phyloP scores from a whole-genome alignment of 2,888 invertebrate species.

The Choristoneura rosaceana region DNA sequence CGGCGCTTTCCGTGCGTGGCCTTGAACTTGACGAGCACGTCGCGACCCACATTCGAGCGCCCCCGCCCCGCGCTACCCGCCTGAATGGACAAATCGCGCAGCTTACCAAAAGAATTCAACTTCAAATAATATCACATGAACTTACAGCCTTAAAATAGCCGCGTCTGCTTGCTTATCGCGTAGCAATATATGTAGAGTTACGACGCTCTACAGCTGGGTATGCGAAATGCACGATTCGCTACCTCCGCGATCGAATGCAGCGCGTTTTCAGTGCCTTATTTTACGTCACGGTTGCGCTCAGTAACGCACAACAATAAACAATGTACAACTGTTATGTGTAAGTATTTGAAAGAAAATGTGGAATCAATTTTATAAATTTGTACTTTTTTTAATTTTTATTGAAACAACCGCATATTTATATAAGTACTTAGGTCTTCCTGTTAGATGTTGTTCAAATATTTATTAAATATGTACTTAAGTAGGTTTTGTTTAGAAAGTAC shows the following conservation, averaged over 20 bases:
- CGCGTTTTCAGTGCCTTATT: constrained; percentile 73
- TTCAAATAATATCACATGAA: background rate
- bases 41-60: constrained; percentile 79
- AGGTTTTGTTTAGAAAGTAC: too few relatives aligned
- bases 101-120: background rate
- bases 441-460: too few relatives aligned
- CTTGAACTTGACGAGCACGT: constrained; percentile 82
- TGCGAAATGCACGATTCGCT: constrained; percentile 61
- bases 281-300: constrained; percentile 63
- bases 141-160: background rate
- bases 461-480: too few relatives aligned
- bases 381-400: background rate
- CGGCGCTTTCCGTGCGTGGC: constrained; percentile 70
- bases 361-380: background rate
- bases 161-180: background rate
- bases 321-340: background rate
- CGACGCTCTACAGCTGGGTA: background rate
- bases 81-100: constrained; percentile 68
- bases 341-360: background rate
- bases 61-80: constrained; percentile 64
- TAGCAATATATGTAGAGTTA: background rate
- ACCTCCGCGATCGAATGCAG: constrained; percentile 51
- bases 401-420: background rate
- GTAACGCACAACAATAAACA: constrained; percentile 17
- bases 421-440: too few relatives aligned